These are phyloP conservation scores for Schizaphis graminum DNA, from an alignment of 2,888 invertebrate species.

Conservation along the genomic window DNA sequence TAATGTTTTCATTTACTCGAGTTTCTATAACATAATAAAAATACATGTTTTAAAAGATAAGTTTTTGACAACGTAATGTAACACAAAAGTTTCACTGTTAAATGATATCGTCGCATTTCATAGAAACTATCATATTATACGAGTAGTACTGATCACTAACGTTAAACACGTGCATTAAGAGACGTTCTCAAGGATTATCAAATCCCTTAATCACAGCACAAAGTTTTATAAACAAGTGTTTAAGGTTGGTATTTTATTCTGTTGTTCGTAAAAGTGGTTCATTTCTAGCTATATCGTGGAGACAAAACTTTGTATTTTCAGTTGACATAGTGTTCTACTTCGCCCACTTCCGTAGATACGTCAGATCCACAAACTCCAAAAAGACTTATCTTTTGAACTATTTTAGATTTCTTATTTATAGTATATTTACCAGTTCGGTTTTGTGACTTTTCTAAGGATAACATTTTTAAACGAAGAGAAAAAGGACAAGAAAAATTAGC, in stretches of 20 bases:
- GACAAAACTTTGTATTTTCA: slow-evolving; percentile 5
- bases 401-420: neutral
- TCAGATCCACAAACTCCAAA: neutral
- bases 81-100: neutral
- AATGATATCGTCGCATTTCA: neutral
- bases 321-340: slow-evolving; percentile 6
- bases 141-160: neutral
- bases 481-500: neutral
- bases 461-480: neutral
- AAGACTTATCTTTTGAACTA: neutral
- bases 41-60: neutral
- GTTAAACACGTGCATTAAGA: neutral
- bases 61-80: neutral
- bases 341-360: neutral
- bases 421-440: neutral
- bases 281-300: neutral
- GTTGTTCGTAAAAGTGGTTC: neutral
- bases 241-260: neutral
- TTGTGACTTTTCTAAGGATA: neutral
- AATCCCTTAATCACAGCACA: neutral
- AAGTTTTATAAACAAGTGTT: neutral
- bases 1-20: neutral
- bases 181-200: neutral
- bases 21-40: neutral
- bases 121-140: neutral